phyloP scores from a whole-genome alignment of 2,888 invertebrate genomes.

The Eristalis tenax region DNA sequence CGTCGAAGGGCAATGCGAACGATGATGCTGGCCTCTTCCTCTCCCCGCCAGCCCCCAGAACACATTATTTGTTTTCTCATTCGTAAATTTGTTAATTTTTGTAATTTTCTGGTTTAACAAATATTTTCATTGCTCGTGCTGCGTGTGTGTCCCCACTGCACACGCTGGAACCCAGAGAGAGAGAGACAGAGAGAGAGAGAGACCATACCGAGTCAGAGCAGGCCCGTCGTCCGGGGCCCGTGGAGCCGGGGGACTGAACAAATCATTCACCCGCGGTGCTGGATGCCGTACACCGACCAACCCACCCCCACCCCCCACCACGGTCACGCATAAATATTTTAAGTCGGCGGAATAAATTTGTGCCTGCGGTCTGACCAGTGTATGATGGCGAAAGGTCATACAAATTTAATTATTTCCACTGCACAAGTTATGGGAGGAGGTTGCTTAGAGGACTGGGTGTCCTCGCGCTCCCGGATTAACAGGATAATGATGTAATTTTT shows the following conservation, averaged over 20 bases:
- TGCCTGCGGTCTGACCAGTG: background rate
- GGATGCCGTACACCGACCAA: too few relatives aligned
- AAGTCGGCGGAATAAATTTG: constrained; percentile 27
- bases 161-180: too few relatives aligned
- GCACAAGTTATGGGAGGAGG: constrained; percentile 30
- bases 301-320: too few relatives aligned
- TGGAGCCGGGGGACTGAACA: too few relatives aligned
- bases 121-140: constrained; percentile 25
- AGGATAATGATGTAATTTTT: background rate
- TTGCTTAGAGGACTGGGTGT: constrained; percentile 12
- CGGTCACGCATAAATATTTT: constrained; percentile 24
- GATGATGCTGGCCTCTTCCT: too few relatives aligned
- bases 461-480: too few relatives aligned
- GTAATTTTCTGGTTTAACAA: constrained; percentile 31
- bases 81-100: constrained; percentile 44
- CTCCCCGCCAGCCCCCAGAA: background rate
- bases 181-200: too few relatives aligned
- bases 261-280: too few relatives aligned
- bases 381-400: constrained; percentile 24
- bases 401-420: constrained; percentile 52
- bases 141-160: background rate
- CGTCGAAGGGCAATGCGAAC: too few relatives aligned
- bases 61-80: background rate
- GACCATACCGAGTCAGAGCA: too few relatives aligned
- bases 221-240: too few relatives aligned